Base-by-base conservation (phyloP, 2,888 invertebrate species). In the Drosophila rellima region DNA sequence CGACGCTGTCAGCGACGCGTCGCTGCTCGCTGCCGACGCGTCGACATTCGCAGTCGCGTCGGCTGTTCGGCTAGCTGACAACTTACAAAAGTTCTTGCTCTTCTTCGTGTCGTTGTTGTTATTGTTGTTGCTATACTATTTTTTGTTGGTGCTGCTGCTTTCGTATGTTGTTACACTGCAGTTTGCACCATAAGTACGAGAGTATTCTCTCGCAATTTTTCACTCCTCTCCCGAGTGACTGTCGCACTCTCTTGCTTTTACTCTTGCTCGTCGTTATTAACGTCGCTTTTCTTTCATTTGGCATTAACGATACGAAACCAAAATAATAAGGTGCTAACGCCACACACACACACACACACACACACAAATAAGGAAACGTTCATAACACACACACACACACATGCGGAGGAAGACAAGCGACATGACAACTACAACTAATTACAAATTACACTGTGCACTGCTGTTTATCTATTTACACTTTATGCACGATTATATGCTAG, bases 251-350 rank as follows among this genome's bases (percentile, higher is more conserved):
- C 51, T n/a, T 45, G 23, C 44, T 40, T 23, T 23, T 23, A 31
- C 65, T 50, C 54, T 50, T 15, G 31, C 54, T 39, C 48, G 23
- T 51, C 47, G 39, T 61, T 79, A 69, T 75, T 75, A 75, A 69
- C 75, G 79, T 75, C 63, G 75, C 74, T 78, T 74, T 79, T 64
- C 69, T 74, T 75, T 74, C 63, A 79, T 64, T 78, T 75, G 75
- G 75, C 79, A 79, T 75, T 75, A 79, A 79, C 75, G 79, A 69
- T 74, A 60, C 60, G 47, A 74, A 74, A 44, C 57, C 61, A 74
- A 69, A 64, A 61, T 40, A 55, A 31, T 48, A 74, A 75, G 56
- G 51, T 74, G 66, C 73, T 64, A 45, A 47, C 33, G 31, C 11
- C 23, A 23, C 51, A 51, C 40, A 44, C 31, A 18, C 29, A 26